Evolutionary conservation across 2,888 invertebrate genomes (phyloP).

Genomic region (Sisyra nigra): DNA sequence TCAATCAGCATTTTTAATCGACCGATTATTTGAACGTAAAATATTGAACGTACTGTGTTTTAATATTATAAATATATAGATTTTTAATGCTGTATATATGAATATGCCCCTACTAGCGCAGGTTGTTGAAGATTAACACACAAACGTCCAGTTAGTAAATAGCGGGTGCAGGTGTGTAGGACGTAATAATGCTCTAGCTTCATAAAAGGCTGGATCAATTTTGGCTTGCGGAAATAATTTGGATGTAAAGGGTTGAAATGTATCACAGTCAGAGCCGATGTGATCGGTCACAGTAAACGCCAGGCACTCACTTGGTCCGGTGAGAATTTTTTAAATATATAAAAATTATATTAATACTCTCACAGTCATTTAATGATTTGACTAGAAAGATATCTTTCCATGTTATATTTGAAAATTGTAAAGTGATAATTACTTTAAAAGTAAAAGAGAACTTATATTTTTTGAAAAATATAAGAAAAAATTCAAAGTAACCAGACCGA

Average conservation of each 20-base stretch:
- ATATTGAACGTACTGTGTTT: background rate
- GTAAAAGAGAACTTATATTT: background rate
- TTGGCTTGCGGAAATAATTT: background rate
- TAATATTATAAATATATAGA: no score
- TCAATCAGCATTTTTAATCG: background rate
- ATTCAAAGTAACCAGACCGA: background rate
- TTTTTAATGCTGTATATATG: no score
- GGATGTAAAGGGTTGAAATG: background rate
- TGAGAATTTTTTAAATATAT: background rate
- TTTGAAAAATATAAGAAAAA: background rate
- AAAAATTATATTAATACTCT: background rate
- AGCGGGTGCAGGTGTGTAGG: background rate
- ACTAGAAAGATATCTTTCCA: constrained; percentile 9
- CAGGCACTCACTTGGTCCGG: constrained; percentile 29
- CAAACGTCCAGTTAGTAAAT: constrained; percentile 4
- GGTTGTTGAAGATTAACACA: constrained; percentile 1
- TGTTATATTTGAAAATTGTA: background rate
- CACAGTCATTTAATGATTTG: constrained; percentile 4
- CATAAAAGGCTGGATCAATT: background rate
- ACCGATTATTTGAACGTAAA: background rate
- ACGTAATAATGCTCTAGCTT: background rate
- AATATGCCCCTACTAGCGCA: background rate
- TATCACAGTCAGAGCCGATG: constrained; percentile 9
- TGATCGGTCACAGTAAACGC: constrained; percentile 5
- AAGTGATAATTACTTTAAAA: background rate